Conservation (phyloP, 1,140 invertebrate genomes). For the Cyclargus thomasi region DNA sequence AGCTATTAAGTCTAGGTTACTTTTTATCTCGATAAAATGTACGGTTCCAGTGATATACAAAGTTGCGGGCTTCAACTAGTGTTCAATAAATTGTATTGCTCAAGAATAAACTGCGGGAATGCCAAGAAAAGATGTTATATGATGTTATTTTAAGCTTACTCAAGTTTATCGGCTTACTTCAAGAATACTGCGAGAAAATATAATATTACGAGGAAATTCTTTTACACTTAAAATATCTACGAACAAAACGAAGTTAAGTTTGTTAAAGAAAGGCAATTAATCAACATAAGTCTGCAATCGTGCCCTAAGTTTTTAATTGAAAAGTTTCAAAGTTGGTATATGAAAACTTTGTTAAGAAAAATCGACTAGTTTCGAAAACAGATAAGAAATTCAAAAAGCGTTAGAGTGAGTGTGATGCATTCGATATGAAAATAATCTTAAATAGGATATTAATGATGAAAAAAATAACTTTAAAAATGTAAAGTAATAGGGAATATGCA, state of each 20-base stretch:
- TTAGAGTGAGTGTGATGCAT: slow-evolving; percentile 2
- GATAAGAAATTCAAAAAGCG: background rate
- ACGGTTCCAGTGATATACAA: no score
- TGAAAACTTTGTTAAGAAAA: slow-evolving; percentile 19
- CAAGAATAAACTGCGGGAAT: background rate
- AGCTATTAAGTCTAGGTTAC: no score
- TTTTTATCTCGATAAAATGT: no score
- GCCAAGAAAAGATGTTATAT: background rate
- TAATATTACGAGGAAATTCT: slow-evolving; percentile 7
- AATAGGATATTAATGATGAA: no score
- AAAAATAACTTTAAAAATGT: no score
- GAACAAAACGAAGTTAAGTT: slow-evolving; percentile 29
- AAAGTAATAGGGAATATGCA: no score
- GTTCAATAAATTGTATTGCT: background rate
- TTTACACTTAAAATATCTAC: slow-evolving; percentile 23
- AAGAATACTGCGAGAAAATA: slow-evolving; percentile 4
- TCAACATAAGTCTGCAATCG: slow-evolving; percentile 28
- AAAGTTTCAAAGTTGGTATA: slow-evolving; percentile 29
- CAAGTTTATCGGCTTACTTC: background rate
- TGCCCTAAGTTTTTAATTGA: slow-evolving; percentile 30
- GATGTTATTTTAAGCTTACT: background rate
- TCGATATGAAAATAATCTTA: no score
- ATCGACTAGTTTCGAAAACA: slow-evolving; percentile 15
- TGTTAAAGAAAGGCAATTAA: slow-evolving; percentile 33
- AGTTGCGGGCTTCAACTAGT: no score